Conservation (phyloP, 2,113 vertebrate genomes). For the Thymallus thymallus region DNA sequence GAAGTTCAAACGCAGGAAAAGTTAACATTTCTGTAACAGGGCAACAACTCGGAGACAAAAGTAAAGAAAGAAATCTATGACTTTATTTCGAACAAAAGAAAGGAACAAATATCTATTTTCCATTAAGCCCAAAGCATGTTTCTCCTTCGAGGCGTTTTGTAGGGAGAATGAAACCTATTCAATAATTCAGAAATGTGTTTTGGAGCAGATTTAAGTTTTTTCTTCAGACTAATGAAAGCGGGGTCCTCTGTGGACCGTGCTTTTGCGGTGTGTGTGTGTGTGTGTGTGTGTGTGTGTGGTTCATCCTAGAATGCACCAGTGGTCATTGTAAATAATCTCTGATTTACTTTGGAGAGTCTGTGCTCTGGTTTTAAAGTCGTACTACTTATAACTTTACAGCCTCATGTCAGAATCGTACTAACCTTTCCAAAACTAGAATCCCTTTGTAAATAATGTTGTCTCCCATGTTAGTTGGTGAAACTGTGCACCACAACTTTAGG, state of each 20-base stretch:
- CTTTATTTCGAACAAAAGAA: constrained; percentile 33
- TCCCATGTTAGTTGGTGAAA: no score
- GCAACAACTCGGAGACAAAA: no score
- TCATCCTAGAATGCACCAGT: constrained; percentile 18
- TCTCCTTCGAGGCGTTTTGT: constrained; percentile 40
- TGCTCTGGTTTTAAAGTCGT: not conserved
- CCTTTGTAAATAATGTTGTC: no score
- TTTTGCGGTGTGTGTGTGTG: constrained; percentile 6
- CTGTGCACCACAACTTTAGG: no score
- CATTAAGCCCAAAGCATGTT: constrained; percentile 48
- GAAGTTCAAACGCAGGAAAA: no score
- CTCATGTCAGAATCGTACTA: no score
- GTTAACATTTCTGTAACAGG: no score
- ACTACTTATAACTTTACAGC: no score
- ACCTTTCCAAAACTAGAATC: no score
- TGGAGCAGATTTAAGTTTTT: constrained; percentile 3
- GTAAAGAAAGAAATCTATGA: constrained; percentile 25
- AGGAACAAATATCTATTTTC: constrained; percentile 45
- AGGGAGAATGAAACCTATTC: constrained; percentile 45
- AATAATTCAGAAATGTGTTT: constrained; percentile 57
- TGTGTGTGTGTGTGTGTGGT: constrained; percentile 6
- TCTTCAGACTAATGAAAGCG: constrained; percentile 8
- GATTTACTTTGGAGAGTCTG: not conserved
- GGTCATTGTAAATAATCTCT: constrained; percentile 10
- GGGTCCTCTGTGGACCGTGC: constrained; percentile 7